Evolutionary conservation across 2,888 invertebrate genomes (phyloP), one percentile per base, ranked within the genome.

Genomic region (Idaea aversata): DNA sequence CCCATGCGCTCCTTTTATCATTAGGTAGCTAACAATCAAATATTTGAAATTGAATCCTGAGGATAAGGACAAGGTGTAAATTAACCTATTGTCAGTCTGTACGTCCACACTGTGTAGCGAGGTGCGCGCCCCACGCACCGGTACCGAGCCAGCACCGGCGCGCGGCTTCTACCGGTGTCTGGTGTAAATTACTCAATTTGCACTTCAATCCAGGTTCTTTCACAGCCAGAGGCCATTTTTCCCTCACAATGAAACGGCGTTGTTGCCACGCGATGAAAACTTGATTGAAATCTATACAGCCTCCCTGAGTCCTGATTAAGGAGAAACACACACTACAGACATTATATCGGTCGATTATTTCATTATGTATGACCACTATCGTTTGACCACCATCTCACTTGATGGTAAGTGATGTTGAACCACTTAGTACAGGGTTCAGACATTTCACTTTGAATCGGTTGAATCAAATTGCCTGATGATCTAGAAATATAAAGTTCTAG

Each of bases 201-300:
- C 91, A 91, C 91, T 91, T 91, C 85, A 91, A 91, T 87, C 88
- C 91, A 90, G 90, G 90, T 90, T 88, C 83, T 80, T 82, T 84
- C 88, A 84, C 91, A 86, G 86, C 86, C 89, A 90, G 91, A 88
- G 91, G 91, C 88, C 89, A 87, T 90, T 90, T 90, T 88, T 90
- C 84, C 86, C 81, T 75, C 69, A 76, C 79, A 77, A 78, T 75
- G 76, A 70, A 61, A 71, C 72, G 36, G 71, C 65, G 70, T 74
- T 71, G 79, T 70, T 65, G 68, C 67, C 57, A 61, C 59, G 64
- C 65, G 64, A 47, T 47, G 68, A 64, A 71, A 70, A 62, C 71
- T 79, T 84, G 79, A 81, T 85, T 84, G 79, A 75, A 76, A 75
- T 67, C 74, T 72, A 70, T 70, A 72, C 70, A 72, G 70, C 47